Conservation (phyloP, 2,797 vertebrate genomes). For the Alectoris magna region DNA sequence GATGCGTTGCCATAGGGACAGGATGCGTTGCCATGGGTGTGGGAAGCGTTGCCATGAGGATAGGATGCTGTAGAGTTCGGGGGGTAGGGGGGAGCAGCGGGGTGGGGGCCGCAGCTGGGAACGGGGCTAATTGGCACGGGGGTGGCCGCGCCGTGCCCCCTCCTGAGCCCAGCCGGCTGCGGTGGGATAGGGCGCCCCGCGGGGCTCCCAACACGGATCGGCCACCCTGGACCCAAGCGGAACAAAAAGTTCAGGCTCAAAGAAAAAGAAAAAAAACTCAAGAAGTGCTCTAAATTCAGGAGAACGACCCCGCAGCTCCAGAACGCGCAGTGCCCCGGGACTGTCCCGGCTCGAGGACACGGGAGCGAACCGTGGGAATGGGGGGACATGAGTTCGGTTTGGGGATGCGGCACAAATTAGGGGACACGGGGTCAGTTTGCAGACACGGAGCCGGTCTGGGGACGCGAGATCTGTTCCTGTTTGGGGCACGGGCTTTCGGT, state of each 20-base stretch:
- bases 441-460: neutral
- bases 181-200: accelerated
- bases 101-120: conserved; percentile 25
- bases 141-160: neutral
- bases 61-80: neutral
- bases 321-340: neutral
- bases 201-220: neutral
- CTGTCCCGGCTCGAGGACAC: neutral
- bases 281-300: neutral
- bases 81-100: neutral
- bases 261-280: neutral
- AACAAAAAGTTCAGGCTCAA: neutral
- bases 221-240: neutral
- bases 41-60: neutral
- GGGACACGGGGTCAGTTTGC: neutral
- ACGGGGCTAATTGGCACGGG: conserved; percentile 33
- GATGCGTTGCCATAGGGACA: neutral
- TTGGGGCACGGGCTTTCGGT: accelerated
- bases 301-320: accelerated
- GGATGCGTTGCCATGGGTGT: neutral
- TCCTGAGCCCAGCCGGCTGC: neutral
- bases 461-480: accelerated
- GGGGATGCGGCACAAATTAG: accelerated
- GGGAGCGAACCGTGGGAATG: no score
- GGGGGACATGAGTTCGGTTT: neutral